A percentile compares a stretch with the other conserved stretches of the same genome.
Conservation (phyloP, 2,113 vertebrate genomes). For the Terrapene triunguis region DNA sequence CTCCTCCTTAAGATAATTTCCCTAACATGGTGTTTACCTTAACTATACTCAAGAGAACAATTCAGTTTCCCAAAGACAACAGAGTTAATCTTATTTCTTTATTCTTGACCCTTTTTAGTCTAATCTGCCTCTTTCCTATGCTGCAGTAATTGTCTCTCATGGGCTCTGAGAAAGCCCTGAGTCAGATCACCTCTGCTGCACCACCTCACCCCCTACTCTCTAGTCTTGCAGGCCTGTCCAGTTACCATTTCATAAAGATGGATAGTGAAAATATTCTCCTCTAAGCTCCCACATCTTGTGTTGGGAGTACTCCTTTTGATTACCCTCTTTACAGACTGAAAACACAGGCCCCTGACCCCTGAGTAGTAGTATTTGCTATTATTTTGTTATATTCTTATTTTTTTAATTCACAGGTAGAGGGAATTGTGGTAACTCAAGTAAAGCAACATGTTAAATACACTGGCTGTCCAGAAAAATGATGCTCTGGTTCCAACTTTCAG, state of each 20-base stretch:
- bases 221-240: background rate
- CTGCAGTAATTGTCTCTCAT: background rate
- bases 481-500: too few species aligned
- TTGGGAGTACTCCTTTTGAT: background rate
- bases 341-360: background rate
- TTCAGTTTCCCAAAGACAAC: background rate
- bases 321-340: background rate
- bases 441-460: background rate
- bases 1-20: background rate
- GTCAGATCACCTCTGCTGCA: background rate
- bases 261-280: background rate
- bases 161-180: background rate
- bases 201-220: background rate
- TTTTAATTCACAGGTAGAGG: background rate
- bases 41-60: background rate
- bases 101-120: background rate
- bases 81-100: background rate
- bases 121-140: background rate
- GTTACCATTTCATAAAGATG: background rate
- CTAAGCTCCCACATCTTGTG: background rate
- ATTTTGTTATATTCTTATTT: background rate
- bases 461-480: too few species aligned
- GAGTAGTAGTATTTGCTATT: background rate
- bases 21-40: background rate
- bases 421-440: background rate